Evolutionary conservation across 1,140 invertebrate genomes (phyloP), one percentile per base, ranked within the genome.

Genomic region (Diplogasteroides magnus): DNA sequence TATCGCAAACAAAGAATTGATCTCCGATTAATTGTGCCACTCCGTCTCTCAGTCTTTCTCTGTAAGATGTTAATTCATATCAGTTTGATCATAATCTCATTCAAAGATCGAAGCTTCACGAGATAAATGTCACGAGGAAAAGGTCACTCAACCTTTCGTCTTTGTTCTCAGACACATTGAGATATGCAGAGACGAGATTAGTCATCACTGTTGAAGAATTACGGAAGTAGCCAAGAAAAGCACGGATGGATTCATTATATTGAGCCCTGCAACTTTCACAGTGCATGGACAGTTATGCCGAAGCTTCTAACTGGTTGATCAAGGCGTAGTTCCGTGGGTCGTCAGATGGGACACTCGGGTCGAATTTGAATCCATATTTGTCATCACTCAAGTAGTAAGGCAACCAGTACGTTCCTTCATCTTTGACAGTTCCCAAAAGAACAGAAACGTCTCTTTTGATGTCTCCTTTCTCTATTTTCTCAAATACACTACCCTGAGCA

Each of bases 1-100:
- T 91, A 78, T 91, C 90, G 85, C 94, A 98, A 0, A 92, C 92
- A 83, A 97, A 97, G 77, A 95, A 91, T 80, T 91, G 93, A 84
- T 98, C 94, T 1, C 94, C 94, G n/a, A 97, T 91, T 84, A 96
- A 83, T 3, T 79, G 74, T 1, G 76, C 79, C 31, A 82, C 75
- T 13, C 81, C 80, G 67, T 83, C 79, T 2, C 80, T 64, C 19
- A 71, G 64, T 26, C 66, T n/a, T 65, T 78, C 77, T 2, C 61
- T 29, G 25, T 72, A 64, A 13, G 29, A 63, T 13, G 31, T 31
- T 32, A 26, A 25, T 14, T 48, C 13, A 64, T 15, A 64, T n/a
- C n/a, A n/a, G n/a, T n/a, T n/a, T n/a, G n/a, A n/a, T n/a, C n/a
- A n/a, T n/a, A n/a, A n/a, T n/a, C n/a, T n/a, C n/a, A n/a, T n/a